Base-by-base conservation (phyloP, 2,113 vertebrate species). In the Nerophis ophidion region DNA sequence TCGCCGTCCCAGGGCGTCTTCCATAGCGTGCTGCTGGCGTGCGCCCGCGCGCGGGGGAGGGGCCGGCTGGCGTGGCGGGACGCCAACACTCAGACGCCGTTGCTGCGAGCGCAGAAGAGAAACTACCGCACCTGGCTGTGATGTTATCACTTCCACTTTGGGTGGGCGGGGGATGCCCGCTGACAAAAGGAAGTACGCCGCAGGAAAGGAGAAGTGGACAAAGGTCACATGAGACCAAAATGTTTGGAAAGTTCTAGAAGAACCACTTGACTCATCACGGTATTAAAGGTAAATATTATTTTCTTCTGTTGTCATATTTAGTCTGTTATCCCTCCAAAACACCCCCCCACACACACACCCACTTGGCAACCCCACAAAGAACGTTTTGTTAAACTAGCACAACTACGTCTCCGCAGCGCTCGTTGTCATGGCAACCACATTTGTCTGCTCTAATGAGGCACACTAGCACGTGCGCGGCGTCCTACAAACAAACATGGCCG, bases 1-100 rank as follows among this genome's bases (percentile, higher is more conserved):
- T 91, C 92, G 1, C 88, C 91, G 56, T 98, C 95, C 26, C 94
- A 95, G 75, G 95, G 95, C 3, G 89, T 97, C 48, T 84, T 97
- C 65, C 95, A 95, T 90, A 93, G 90, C 93, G 8, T 95, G 93
- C 7, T 91, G 93, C 33, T 96, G 94, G 93, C 53, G 35, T 55
- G 95, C 92, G 0, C 90, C 91, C 50, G 85, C 87, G 34, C 55
- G 57, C 54, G 88, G 93, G 59, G 86, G 83, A 12, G 79, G 76
- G 1, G 73, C 90, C 54, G 90, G 90, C 47, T 80, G 44, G 74
- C 72, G 6, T 70, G 52, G 11, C 83, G 86, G 1, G 93, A 97
- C 0, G 84, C 77, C 0, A 86, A 97, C 86, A 95, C 94, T 0
- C 95, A 95, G 84, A 97, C 95, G 0, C 95, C 95, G 0, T 90